A percentile compares a stretch with the other conserved stretches of the same genome.
Conservation (phyloP, 1,140 invertebrate species). For the Frieseomelitta varia region DNA sequence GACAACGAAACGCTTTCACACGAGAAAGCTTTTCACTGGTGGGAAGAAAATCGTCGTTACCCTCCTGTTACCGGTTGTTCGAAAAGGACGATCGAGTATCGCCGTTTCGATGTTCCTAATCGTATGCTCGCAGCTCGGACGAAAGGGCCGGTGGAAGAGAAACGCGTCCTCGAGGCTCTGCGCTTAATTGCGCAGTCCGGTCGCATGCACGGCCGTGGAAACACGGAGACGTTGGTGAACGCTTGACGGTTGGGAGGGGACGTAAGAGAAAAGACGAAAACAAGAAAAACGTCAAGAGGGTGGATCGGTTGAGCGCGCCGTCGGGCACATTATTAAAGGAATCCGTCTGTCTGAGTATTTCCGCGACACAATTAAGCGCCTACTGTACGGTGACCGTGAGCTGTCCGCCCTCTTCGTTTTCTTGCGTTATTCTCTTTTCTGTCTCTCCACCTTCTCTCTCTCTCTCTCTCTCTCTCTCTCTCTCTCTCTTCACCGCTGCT, state of each 20-base stretch:
- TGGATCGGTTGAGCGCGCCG: constrained; percentile 63
- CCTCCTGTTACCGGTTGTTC: neutral
- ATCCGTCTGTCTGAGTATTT: constrained; percentile 75
- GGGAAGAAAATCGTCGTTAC: no score
- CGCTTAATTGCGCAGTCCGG: constrained; percentile 32
- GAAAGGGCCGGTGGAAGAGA: neutral
- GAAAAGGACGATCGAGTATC: neutral
- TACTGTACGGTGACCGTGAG: constrained; percentile 60
- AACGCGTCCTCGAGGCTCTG: neutral
- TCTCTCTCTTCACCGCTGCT: neutral
- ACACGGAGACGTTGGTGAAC: neutral
- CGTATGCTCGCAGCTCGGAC: neutral
- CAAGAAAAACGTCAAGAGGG: constrained; percentile 53
- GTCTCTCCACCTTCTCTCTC: constrained; percentile 6
- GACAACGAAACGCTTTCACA: no score
- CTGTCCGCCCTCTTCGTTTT: constrained; percentile 46
- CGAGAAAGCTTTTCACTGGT: no score
- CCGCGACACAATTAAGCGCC: constrained; percentile 74
- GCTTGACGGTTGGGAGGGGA: no score
- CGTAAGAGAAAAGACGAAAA: constrained; percentile 25
- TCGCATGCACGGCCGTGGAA: constrained; percentile 22
- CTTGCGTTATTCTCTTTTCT: constrained; percentile 37
- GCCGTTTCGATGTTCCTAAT: constrained; percentile 10
- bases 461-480: neutral
- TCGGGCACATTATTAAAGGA: constrained; percentile 73